Evolutionary conservation across 2,888 invertebrate species (phyloP), one percentile per base, ranked within the genome.

Genomic region (Heterodera filipjevi): DNA sequence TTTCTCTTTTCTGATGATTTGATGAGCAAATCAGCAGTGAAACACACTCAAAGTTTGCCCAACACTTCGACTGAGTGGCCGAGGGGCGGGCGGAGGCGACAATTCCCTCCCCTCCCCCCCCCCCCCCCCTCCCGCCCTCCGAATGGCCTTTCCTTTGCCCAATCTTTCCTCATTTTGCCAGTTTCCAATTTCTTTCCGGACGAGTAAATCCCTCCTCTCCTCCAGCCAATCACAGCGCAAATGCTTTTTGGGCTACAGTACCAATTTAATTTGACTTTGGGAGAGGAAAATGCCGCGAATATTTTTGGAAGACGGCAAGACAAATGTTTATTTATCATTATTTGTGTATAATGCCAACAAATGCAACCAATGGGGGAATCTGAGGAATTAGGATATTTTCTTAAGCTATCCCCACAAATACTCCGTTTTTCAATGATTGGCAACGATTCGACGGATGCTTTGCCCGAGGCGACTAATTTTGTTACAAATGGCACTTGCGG

Each of bases 391-490:
- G n/a, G n/a, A n/a, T n/a, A n/a, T n/a, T n/a, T n/a, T n/a, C n/a
- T n/a, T n/a, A n/a, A n/a, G n/a, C n/a, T n/a, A n/a, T n/a, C n/a
- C n/a, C n/a, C n/a, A n/a, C n/a, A n/a, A n/a, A n/a, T n/a, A n/a
- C n/a, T n/a, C n/a, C n/a, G n/a, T n/a, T n/a, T n/a, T n/a, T 53
- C 22, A 64, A 75, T 32, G 46, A 35, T 32, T 39, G 66, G 27
- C 32, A 75, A 27, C 66, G 44, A 59, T 64, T 27, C 32, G 19
- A 64, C 19, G 30, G 53, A 59, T 19, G 8, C 53, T 64, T 73
- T 75, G 68, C 19, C 44, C 30, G 35, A 44, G 46, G 33, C 77
- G 71, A 27, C 44, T n/a, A 39, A 46, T 59, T 59, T 12, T 59
- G 59, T 8, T 10, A 27, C 27, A 22, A 73, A 44, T 73, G 22